Conservation (phyloP, 2,888 invertebrate genomes). For the Euzophera pinguis region DNA sequence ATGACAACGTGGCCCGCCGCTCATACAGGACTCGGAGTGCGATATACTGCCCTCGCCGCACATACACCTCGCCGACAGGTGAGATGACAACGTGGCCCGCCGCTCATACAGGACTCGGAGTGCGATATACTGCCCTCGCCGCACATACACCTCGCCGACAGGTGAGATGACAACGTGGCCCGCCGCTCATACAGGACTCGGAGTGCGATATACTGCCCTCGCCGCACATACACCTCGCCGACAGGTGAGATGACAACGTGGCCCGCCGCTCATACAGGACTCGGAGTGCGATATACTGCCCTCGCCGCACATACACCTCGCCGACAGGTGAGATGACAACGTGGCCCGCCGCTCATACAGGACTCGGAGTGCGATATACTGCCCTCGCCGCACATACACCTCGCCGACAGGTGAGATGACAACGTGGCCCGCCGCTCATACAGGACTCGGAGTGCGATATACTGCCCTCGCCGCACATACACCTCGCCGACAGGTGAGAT, state of each 20-base stretch:
- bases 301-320: conserved; percentile 82
- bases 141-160: conserved; percentile 83
- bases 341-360: conserved; percentile 93
- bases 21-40: conserved; percentile 82
- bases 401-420: conserved; percentile 79
- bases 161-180: conserved; percentile 92
- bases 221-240: conserved; percentile 83
- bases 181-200: conserved; percentile 88
- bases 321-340: conserved; percentile 80
- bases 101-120: conserved; percentile 85
- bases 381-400: conserved; percentile 81
- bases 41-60: conserved; percentile 80
- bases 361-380: conserved; percentile 77
- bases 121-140: conserved; percentile 74
- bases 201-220: conserved; percentile 75
- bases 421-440: conserved; percentile 95
- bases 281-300: conserved; percentile 76
- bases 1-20: conserved; percentile 95
- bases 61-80: conserved; percentile 82
- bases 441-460: conserved; percentile 78
- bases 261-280: conserved; percentile 91
- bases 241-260: conserved; percentile 86
- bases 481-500: conserved; percentile 81
- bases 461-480: conserved; percentile 80
- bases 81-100: conserved; percentile 95